Evolutionary conservation across 2,113 vertebrate genomes (phyloP), one percentile per base, ranked within the genome.

Genomic region (Periophthalmus modestus): DNA sequence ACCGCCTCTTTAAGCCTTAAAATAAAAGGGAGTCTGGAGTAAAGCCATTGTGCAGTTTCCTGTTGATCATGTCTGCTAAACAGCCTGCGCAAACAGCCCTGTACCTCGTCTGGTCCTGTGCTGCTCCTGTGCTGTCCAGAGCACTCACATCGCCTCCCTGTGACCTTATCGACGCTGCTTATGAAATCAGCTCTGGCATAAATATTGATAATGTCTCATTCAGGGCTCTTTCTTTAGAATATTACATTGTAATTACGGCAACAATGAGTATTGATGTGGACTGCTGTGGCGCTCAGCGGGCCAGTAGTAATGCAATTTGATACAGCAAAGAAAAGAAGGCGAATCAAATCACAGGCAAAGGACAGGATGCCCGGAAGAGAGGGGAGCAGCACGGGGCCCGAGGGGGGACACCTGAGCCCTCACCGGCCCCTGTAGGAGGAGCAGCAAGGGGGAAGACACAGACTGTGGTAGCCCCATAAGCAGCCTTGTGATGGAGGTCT

Each of bases 171-270:
- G 47, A 59, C 68, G 71, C 3, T 72, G 69, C 58, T 86, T 76
- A 88, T 80, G 75, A 78, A 82, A 87, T 89, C 77, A 86, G 39
- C 58, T 24, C 28, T 66, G 72, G 55, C 77, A 86, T 87, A 82
- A 88, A 87, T 89, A 86, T 87, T 80, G 83, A 86, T 91, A 83
- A 87, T 66, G 79, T 74, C 80, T 85, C 71, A 74, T 80, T 85
- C 66, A 65, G 69, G 72, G 76, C 77, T 81, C 71, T 76, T 83
- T 76, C 77, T 76, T 84, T 71, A 65, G 75, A 81, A 75, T 73
- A 82, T 82, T 81, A 82, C 77, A 66, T 66, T 72, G 73, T 86
- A 78, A 88, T 81, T 80, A 82, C 62, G 73, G 77, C 28, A 2
- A 52, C 48, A 66, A 74, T 87, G 71, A 69, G 78, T 88, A 84